A percentile compares a stretch with the other conserved stretches of the same genome.
Conservation (phyloP, 2,113 vertebrate genomes). For the Chlamydotis undulata region DNA sequence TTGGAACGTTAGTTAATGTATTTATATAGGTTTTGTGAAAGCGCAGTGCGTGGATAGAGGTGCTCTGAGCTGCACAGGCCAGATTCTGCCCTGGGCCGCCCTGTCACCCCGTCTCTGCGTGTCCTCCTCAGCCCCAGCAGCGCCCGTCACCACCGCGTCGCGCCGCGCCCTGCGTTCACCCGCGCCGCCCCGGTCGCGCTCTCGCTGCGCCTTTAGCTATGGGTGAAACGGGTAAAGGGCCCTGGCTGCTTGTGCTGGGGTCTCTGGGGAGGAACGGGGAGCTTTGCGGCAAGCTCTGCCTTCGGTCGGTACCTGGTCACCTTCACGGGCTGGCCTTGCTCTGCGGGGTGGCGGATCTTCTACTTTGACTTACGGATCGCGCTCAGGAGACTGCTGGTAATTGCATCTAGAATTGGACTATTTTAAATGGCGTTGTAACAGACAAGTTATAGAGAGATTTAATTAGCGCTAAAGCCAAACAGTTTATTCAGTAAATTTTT, state of each 20-base stretch:
- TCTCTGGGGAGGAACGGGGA: not conserved
- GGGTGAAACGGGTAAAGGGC: not conserved
- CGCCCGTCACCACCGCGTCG: too few relatives aligned
- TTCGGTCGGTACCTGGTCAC: fast-evolving
- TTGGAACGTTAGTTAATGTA: not conserved
- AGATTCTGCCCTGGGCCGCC: fast-evolving
- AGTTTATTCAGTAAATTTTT: not conserved
- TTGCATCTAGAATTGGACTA: not conserved
- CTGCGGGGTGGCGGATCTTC: not conserved
- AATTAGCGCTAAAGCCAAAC: not conserved
- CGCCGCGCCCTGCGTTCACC: not conserved
- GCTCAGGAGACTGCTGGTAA: too few relatives aligned
- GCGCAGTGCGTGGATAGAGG: not conserved
- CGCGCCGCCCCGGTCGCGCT: fast-evolving
- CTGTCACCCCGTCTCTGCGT: not conserved
- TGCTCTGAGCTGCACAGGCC: too few relatives aligned
- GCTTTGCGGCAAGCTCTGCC: fast-evolving
- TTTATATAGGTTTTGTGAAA: not conserved
- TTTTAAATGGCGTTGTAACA: not conserved
- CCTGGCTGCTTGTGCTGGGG: not conserved
- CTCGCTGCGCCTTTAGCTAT: not conserved
- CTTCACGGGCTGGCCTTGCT: not conserved
- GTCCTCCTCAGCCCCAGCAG: not conserved
- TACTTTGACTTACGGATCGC: not conserved
- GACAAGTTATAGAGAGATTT: too few relatives aligned